These are phyloP conservation scores for Myiagra hebetior DNA, from an alignment of 2,113 vertebrate species.

Conservation along the genomic window DNA sequence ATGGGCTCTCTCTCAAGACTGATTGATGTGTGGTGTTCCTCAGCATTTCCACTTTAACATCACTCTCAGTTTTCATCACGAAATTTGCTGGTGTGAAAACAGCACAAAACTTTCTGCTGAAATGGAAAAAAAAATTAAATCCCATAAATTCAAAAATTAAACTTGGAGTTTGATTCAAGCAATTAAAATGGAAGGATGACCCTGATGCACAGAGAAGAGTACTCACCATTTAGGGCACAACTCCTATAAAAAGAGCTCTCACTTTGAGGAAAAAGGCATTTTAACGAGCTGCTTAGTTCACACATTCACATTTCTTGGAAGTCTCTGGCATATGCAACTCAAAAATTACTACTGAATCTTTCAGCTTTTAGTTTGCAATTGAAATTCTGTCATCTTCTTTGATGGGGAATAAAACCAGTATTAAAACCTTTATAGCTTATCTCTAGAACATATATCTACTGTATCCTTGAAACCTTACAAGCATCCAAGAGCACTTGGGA, in stretches of 20 bases:
- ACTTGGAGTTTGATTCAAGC: not conserved
- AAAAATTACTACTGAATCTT: not conserved
- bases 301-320: conserved; percentile 16
- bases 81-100: not conserved
- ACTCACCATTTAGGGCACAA: not conserved
- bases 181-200: conserved; percentile 7
- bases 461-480: not conserved
- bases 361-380: not conserved
- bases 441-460: not conserved
- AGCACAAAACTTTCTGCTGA: not conserved
- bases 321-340: not conserved
- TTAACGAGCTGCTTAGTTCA: conserved; percentile 47
- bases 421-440: accelerated
- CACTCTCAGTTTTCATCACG: not conserved
- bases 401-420: not conserved
- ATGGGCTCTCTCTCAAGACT: not conserved
- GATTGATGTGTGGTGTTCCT: not conserved
- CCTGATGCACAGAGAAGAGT: not conserved
- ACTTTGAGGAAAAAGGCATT: conserved; percentile 2
- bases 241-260: conserved; percentile 41
- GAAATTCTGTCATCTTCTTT: not conserved
- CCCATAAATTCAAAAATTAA: not conserved
- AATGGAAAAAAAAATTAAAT: not conserved
- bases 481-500: not conserved
- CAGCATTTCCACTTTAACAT: not conserved